These are phyloP conservation scores for Pristionchus arcanus DNA, from an alignment of 2,888 invertebrate genomes.

Conservation along the genomic window DNA sequence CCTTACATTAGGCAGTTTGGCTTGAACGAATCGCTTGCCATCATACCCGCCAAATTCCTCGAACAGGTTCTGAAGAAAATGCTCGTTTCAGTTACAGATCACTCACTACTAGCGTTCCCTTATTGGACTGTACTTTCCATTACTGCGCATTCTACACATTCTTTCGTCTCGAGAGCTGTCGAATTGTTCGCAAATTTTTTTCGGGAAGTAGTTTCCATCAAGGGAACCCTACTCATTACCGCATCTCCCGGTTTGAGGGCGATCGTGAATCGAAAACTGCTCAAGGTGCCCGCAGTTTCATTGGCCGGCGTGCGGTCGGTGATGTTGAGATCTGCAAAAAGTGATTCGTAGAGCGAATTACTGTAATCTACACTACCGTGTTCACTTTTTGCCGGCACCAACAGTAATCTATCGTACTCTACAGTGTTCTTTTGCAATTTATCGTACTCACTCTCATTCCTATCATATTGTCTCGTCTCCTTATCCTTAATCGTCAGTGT, in stretches of 20 bases:
- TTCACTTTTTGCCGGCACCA: too few species aligned
- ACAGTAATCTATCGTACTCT: not conserved
- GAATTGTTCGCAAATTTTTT: too few species aligned
- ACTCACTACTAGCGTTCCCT: too few species aligned
- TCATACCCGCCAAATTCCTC: not conserved
- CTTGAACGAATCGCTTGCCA: not conserved
- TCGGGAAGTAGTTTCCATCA: too few species aligned
- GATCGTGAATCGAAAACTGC: slow-evolving; percentile 7
- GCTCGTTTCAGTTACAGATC: not conserved
- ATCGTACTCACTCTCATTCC: not conserved
- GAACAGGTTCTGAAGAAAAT: not conserved
- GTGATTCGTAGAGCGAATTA: not conserved
- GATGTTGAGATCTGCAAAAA: not conserved
- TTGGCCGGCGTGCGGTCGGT: not conserved
- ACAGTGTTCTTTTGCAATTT: too few species aligned
- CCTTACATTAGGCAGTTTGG: not conserved
- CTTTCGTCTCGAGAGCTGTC: too few species aligned
- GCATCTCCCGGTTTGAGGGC: not conserved
- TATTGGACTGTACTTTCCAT: too few species aligned
- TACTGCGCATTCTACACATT: too few species aligned
- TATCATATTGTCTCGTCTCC: not conserved
- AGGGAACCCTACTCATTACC: too few species aligned
- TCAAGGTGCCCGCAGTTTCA: not conserved
- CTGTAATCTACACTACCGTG: not conserved
- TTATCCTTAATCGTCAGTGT: slow-evolving; percentile 3